These are phyloP conservation scores for Rhyzopertha dominica DNA, from an alignment of 1,140 invertebrate species.

Conservation along the genomic window DNA sequence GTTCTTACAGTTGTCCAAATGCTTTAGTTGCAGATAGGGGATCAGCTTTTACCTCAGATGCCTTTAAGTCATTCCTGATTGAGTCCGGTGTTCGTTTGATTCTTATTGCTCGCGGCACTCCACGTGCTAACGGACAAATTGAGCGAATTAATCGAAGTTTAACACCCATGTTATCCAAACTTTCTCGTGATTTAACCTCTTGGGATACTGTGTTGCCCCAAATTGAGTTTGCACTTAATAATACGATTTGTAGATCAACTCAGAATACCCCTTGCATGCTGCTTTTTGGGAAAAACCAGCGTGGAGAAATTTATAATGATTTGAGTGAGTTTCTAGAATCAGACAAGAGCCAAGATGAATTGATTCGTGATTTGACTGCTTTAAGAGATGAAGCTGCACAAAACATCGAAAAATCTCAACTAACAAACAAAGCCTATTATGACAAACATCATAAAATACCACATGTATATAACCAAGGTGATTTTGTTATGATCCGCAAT, in stretches of 20 bases:
- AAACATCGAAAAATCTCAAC: too few species aligned
- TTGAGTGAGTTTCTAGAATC: conserved; percentile 12
- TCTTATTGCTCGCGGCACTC: conserved; percentile 23
- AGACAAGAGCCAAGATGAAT: too few species aligned
- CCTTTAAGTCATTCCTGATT: conserved; percentile 10
- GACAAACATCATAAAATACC: too few species aligned
- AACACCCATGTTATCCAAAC: conserved; percentile 27
- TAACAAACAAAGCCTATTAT: too few species aligned
- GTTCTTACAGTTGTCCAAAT: too few species aligned
- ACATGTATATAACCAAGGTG: too few species aligned
- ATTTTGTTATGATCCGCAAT: too few species aligned
- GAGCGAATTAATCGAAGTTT: conserved; percentile 35
- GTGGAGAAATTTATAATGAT: conserved; percentile 21
- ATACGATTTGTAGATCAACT: conserved; percentile 21
- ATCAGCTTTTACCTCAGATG: conserved; percentile 9
- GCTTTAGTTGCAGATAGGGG: conserved; percentile 16
- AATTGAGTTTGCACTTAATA: conserved; percentile 31
- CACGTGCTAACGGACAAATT: conserved; percentile 38
- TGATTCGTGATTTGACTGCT: too few species aligned
- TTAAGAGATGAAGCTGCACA: too few species aligned
- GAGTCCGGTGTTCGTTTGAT: conserved; percentile 12
- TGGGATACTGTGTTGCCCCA: conserved; percentile 20
- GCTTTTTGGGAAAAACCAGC: conserved; percentile 27
- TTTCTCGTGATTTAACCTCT: conserved; percentile 9
- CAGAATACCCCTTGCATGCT: conserved; percentile 23